Evolutionary conservation across 1,140 invertebrate species (phyloP).

Genomic region (Marisa cornuarietis): DNA sequence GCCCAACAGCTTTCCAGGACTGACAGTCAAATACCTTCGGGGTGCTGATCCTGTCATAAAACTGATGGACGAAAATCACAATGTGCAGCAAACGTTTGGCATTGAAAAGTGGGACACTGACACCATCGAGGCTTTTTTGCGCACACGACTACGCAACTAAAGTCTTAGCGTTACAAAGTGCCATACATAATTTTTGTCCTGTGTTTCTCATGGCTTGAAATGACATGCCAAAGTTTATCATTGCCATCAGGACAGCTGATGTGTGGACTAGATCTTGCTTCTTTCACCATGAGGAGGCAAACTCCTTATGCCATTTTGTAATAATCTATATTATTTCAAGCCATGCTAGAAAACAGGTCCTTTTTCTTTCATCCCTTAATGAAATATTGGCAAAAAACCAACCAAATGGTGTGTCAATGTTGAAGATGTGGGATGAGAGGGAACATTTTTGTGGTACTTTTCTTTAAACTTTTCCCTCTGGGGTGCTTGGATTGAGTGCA

Average conservation of each 20-base stretch:
- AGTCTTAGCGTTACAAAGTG: constrained; percentile 6
- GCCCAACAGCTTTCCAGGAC: constrained; percentile 85
- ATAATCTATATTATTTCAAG: not conserved
- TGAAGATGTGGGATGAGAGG: not conserved
- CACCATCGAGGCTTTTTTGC: constrained; percentile 92
- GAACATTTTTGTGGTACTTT: constrained; percentile 6
- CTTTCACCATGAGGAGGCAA: not conserved
- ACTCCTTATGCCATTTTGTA: not conserved
- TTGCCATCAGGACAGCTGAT: not conserved
- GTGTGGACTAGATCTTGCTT: not conserved
- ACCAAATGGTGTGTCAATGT: constrained; percentile 17
- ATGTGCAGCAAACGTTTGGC: constrained; percentile 75
- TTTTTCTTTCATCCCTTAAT: not conserved
- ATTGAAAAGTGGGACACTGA: constrained; percentile 98
- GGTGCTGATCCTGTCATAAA: constrained; percentile 93
- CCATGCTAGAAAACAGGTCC: not conserved
- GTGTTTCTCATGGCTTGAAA: constrained; percentile 9
- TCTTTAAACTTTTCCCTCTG: too few species aligned
- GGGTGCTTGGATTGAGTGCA: not conserved
- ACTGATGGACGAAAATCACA: constrained; percentile 75
- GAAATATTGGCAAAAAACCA: constrained; percentile 13
- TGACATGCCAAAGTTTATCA: not conserved
- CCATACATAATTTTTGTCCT: not conserved
- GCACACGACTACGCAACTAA: constrained; percentile 76
- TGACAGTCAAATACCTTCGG: constrained; percentile 88